A percentile compares a stretch with the other conserved stretches of the same genome.
Evolutionary conservation across 2,797 vertebrate genomes (phyloP).

Genomic region (Spinus pinus): DNA sequence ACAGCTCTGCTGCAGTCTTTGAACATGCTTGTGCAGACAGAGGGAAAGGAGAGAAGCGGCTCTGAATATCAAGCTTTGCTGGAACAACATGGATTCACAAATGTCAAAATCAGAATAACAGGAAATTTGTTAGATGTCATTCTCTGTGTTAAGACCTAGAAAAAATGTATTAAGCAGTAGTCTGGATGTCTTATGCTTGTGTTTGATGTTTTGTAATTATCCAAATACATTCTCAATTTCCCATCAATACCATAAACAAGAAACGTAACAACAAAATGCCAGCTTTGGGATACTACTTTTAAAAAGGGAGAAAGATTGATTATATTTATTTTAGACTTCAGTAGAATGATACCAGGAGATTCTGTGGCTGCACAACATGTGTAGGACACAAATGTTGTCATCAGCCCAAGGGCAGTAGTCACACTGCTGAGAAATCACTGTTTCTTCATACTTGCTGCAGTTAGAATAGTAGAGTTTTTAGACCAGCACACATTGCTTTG

Average conservation of each 20-base stretch:
- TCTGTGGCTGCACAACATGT: not conserved
- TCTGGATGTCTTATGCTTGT: not conserved
- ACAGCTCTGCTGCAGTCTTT: conserved; percentile 81
- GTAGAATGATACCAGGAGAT: not conserved
- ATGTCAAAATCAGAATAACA: conserved; percentile 68
- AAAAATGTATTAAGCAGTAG: not conserved
- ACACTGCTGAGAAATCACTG: not conserved
- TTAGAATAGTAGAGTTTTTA: not conserved
- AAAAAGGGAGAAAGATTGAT: not conserved
- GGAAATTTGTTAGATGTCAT: conserved; percentile 80
- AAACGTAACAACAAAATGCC: not conserved
- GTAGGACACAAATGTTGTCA: not conserved
- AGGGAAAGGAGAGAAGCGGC: conserved; percentile 79
- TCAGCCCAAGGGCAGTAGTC: not conserved
- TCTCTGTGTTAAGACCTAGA: conserved; percentile 77
- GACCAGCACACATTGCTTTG: not conserved
- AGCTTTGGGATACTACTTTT: not conserved
- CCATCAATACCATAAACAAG: not conserved
- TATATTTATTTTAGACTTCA: not conserved
- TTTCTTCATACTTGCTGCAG: not conserved
- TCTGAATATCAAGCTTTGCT: conserved; percentile 78
- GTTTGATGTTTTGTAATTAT: not conserved
- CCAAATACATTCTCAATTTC: not conserved
- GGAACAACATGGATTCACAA: conserved; percentile 78
- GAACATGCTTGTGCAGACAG: conserved; percentile 75